Percentiles rank a stretch among this genome's conserved stretches.
These are phyloP conservation scores for Macaria liturata DNA, from an alignment of 2,888 invertebrate genomes.

Conservation along the genomic window DNA sequence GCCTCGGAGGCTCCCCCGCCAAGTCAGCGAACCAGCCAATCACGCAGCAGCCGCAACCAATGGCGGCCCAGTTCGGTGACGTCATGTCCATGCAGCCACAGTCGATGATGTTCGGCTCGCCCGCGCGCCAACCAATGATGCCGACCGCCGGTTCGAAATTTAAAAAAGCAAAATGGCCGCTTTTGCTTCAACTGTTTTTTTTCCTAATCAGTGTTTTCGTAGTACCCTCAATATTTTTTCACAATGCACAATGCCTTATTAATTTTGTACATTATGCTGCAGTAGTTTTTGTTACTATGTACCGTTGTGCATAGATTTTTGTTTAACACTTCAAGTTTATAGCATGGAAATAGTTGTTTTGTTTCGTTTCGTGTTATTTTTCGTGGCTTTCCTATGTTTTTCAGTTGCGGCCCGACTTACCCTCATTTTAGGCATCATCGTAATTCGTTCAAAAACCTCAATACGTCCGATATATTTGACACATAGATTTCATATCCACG, in stretches of 20 bases:
- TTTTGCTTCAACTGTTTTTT: constrained; percentile 44
- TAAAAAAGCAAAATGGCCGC: constrained; percentile 44
- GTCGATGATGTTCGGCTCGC: constrained; percentile 75
- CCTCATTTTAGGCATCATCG: constrained; percentile 12
- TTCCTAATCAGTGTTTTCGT: constrained; percentile 33
- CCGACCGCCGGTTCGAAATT: constrained; percentile 78
- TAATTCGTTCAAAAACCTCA: no score
- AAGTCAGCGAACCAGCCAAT: constrained; percentile 54
- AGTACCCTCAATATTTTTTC: constrained; percentile 33
- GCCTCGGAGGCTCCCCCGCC: constrained; percentile 85
- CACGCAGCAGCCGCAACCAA: constrained; percentile 66
- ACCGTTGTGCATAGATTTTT: constrained; percentile 24
- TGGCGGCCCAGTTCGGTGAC: constrained; percentile 68
- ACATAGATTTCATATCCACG: not conserved
- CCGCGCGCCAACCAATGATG: constrained; percentile 73
- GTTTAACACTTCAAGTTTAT: constrained; percentile 30
- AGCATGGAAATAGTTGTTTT: constrained; percentile 25
- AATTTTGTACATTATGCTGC: constrained; percentile 35
- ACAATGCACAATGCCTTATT: constrained; percentile 40
- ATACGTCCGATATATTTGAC: not conserved
- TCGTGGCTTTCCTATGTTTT: constrained; percentile 19
- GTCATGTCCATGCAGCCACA: constrained; percentile 66
- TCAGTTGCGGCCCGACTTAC: constrained; percentile 19
- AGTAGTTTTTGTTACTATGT: constrained; percentile 16
- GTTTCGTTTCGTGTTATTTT: constrained; percentile 35